Conservation (phyloP, 2,888 invertebrate genomes). For the Coenonympha arcania region DNA sequence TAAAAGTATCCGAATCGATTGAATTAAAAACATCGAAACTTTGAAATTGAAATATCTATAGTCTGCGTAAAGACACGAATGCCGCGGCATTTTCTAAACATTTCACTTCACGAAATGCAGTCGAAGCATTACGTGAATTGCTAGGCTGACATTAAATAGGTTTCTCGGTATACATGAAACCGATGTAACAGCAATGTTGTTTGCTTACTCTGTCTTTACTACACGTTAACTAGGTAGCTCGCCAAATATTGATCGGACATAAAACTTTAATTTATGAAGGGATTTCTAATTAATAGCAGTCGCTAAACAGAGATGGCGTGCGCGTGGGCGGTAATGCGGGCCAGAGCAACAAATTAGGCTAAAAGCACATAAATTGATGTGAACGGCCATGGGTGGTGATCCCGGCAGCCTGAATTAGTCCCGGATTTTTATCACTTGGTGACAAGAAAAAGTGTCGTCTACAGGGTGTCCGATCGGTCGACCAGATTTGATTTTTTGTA, state of each 20-base stretch:
- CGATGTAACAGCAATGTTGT: background rate
- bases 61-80: too few relatives aligned
- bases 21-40: too few relatives aligned
- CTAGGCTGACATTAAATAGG: background rate
- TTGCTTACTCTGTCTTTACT: slow-evolving; percentile 1
- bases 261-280: slow-evolving; percentile 19
- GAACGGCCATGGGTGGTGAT: slow-evolving; percentile 67
- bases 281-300: slow-evolving; percentile 21
- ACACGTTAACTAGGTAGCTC: slow-evolving; percentile 4
- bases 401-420: slow-evolving; percentile 63
- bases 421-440: slow-evolving; percentile 65
- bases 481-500: too few relatives aligned
- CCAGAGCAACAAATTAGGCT: slow-evolving; percentile 70
- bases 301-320: slow-evolving; percentile 26
- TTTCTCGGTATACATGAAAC: background rate
- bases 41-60: too few relatives aligned
- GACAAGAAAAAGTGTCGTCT: slow-evolving; percentile 58
- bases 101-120: too few relatives aligned
- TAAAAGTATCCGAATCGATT: too few relatives aligned
- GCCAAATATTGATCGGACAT: slow-evolving; percentile 10
- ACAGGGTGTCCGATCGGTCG: slow-evolving; percentile 58
- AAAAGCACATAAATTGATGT: slow-evolving; percentile 72
- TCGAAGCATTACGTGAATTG: too few relatives aligned
- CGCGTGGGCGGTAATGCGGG: slow-evolving; percentile 35
- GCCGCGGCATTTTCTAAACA: too few relatives aligned